phyloP scores from a whole-genome alignment of 2,888 invertebrate species.

The Lasioglossum calceatum region DNA sequence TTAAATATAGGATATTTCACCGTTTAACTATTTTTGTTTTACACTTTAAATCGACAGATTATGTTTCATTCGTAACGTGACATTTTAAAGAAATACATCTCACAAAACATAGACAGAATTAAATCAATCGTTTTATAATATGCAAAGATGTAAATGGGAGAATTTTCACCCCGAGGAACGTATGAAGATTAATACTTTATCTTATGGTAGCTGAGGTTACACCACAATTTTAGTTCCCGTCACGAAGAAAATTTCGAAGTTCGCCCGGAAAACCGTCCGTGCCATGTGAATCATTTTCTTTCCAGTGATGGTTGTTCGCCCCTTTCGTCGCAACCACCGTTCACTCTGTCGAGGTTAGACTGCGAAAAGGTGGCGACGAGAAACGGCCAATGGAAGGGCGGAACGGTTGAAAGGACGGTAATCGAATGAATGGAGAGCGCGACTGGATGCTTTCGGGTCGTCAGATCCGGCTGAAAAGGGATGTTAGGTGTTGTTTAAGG shows the following conservation, averaged over 20 bases:
- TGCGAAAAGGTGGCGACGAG: conserved; percentile 29
- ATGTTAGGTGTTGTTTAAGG: conserved; percentile 57
- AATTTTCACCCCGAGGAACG: too few species aligned
- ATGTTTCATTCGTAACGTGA: too few species aligned
- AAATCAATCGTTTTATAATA: too few species aligned
- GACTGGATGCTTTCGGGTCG: conserved; percentile 43
- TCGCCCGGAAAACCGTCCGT: background rate
- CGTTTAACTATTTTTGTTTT: too few species aligned
- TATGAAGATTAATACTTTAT: background rate
- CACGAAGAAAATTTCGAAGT: background rate
- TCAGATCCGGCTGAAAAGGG: conserved; percentile 42
- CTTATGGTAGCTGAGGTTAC: background rate
- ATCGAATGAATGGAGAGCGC: conserved; percentile 55
- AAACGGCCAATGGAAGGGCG: conserved; percentile 30
- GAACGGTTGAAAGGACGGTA: conserved; percentile 41
- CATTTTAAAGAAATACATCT: too few species aligned
- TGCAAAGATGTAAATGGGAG: too few species aligned
- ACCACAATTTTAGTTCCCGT: background rate
- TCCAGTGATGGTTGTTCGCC: background rate
- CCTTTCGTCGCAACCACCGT: background rate
- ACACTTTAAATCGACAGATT: too few species aligned
- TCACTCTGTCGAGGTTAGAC: conserved; percentile 18
- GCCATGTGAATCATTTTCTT: background rate
- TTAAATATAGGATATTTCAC: too few species aligned
- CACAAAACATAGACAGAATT: too few species aligned